Evolutionary conservation across 2,113 vertebrate genomes (phyloP).

Genomic region (Actenoides lindsayi): DNA sequence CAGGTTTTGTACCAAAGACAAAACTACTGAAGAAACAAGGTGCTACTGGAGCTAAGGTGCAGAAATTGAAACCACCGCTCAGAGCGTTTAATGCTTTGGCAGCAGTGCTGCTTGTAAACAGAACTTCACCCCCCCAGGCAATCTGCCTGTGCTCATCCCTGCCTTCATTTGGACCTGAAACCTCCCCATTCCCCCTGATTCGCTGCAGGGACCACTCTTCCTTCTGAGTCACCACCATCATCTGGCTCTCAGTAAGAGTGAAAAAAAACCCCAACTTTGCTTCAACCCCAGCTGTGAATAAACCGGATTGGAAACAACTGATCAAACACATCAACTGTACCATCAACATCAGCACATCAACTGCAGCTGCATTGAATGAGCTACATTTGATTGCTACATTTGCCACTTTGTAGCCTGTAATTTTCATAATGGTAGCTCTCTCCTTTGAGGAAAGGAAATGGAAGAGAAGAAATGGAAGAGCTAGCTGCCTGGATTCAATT

Average conservation of each 20-base stretch:
- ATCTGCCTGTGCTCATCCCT: not conserved
- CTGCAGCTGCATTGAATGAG: rapidly evolving
- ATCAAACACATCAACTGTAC: not conserved
- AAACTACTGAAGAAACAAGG: not conserved
- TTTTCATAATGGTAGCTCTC: not conserved
- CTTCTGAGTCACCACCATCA: not conserved
- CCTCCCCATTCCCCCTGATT: not conserved
- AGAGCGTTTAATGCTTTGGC: not conserved
- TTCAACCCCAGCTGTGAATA: not conserved
- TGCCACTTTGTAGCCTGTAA: rapidly evolving
- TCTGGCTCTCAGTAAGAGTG: not conserved
- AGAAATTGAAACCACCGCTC: not conserved
- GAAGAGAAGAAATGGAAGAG: not conserved
- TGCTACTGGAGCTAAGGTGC: not conserved
- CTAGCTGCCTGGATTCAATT: not conserved
- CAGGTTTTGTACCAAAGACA: not conserved
- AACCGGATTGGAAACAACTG: not conserved
- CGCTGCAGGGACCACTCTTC: not conserved
- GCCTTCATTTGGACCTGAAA: rapidly evolving
- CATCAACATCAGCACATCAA: not conserved
- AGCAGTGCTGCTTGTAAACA: not conserved
- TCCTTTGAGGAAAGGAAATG: not conserved
- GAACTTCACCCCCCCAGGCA: not conserved
- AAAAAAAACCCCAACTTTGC: not conserved
- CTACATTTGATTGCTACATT: not conserved